Percentiles rank a stretch among this genome's conserved stretches.
Conservation (phyloP, 64 coral and sea anemone genomes). For the Trachythela sp. region DNA sequence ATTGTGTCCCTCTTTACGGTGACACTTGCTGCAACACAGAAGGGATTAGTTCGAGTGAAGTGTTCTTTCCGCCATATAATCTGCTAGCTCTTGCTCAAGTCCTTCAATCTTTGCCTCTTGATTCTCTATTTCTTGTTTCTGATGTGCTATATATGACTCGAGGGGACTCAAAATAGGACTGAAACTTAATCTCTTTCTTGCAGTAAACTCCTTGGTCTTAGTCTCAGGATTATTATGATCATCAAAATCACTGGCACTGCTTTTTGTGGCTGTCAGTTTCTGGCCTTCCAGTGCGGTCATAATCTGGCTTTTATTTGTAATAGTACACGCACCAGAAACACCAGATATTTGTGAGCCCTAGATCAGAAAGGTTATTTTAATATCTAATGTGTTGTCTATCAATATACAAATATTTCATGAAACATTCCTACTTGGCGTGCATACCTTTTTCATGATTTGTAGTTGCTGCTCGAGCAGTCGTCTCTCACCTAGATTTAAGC, state of each 20-base stretch:
- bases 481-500: neutral
- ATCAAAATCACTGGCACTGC: neutral
- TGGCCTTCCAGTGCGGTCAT: neutral
- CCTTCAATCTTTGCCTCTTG: neutral
- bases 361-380: neutral
- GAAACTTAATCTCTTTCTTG: conserved; percentile 6
- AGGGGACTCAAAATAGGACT: neutral
- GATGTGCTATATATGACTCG: conserved; percentile 8
- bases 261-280: neutral
- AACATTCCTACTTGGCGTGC: neutral
- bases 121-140: neutral
- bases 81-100: neutral
- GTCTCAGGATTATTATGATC: neutral
- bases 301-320: neutral
- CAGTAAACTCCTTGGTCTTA: neutral
- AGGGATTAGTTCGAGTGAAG: neutral
- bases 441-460: neutral
- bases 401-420: neutral
- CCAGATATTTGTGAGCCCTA: neutral
- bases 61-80: conserved; percentile 13
- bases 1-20: conserved; percentile 38
- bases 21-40: conserved; percentile 27
- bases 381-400: neutral
- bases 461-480: neutral
- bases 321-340: neutral